phyloP scores from a whole-genome alignment of 2,888 invertebrate genomes.

The Lumbricus terrestris region DNA sequence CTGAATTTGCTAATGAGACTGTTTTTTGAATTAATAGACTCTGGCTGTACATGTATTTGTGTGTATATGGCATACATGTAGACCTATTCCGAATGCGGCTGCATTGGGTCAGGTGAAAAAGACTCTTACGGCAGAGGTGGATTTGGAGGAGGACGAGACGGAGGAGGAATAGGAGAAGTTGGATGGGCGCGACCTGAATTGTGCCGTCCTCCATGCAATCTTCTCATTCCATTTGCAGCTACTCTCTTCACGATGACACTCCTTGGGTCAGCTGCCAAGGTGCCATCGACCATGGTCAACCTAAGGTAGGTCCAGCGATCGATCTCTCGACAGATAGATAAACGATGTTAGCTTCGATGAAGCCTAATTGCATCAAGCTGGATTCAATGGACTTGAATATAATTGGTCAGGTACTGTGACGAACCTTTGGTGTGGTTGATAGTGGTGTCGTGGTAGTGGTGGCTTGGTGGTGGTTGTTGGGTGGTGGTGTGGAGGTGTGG shows the following conservation, averaged over 20 bases:
- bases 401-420: too few species aligned
- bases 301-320: slow-evolving; percentile 27
- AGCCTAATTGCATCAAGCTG: too few species aligned
- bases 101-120: not conserved
- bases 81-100: slow-evolving; percentile 12
- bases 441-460: too few species aligned
- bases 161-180: not conserved
- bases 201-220: slow-evolving; percentile 28
- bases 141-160: not conserved
- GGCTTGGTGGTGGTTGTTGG: too few species aligned
- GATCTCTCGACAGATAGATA: not conserved
- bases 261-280: slow-evolving; percentile 22
- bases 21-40: not conserved
- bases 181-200: slow-evolving; percentile 26
- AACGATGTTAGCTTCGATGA: too few species aligned
- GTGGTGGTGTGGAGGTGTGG: too few species aligned
- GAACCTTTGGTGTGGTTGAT: too few species aligned
- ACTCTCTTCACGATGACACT: slow-evolving; percentile 29
- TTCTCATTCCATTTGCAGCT: slow-evolving; percentile 33
- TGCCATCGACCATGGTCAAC: slow-evolving; percentile 33
- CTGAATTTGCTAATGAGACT: not conserved
- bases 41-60: not conserved
- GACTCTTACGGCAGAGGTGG: not conserved
- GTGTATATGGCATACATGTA: not conserved
- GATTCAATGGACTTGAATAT: too few species aligned